Conservation (phyloP, 2,797 vertebrate genomes). For the Spea hammondii region DNA sequence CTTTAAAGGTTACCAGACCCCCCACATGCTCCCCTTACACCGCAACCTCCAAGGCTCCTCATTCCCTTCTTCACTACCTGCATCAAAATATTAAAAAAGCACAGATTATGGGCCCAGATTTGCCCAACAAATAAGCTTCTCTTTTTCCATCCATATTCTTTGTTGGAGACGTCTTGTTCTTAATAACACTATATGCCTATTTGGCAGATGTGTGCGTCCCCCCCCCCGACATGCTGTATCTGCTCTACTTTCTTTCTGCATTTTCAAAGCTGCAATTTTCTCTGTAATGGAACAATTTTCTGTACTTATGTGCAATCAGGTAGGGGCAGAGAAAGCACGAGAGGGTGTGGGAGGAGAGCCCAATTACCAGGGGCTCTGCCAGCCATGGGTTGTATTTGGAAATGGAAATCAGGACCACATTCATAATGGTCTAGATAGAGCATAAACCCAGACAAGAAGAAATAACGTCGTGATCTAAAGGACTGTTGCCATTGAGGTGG, state of each 20-base stretch:
- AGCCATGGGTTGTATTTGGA: slow-evolving; percentile 51
- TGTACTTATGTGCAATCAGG: slow-evolving; percentile 54
- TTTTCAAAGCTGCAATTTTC: slow-evolving; percentile 53
- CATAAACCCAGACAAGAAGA: not conserved
- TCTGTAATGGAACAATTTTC: slow-evolving; percentile 50
- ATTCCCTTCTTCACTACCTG: no score
- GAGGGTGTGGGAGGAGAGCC: slow-evolving; percentile 53
- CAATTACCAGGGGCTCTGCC: slow-evolving; percentile 67
- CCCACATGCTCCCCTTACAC: no score
- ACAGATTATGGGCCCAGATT: no score
- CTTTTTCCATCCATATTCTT: no score
- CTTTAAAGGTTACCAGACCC: no score
- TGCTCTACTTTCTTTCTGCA: slow-evolving; percentile 43
- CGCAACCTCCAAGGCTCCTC: no score
- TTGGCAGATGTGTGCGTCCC: not conserved
- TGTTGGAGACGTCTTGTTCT: no score
- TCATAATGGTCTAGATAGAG: not conserved
- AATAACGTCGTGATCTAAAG: not conserved
- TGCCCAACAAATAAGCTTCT: no score
- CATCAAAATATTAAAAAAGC: no score
- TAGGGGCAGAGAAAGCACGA: slow-evolving; percentile 36
- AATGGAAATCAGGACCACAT: not conserved
- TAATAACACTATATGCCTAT: no score
- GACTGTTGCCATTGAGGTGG: not conserved
- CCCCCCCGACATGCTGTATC: not conserved